phyloP scores from a whole-genome alignment of 2,797 vertebrate genomes.

The Bradypus variegatus region DNA sequence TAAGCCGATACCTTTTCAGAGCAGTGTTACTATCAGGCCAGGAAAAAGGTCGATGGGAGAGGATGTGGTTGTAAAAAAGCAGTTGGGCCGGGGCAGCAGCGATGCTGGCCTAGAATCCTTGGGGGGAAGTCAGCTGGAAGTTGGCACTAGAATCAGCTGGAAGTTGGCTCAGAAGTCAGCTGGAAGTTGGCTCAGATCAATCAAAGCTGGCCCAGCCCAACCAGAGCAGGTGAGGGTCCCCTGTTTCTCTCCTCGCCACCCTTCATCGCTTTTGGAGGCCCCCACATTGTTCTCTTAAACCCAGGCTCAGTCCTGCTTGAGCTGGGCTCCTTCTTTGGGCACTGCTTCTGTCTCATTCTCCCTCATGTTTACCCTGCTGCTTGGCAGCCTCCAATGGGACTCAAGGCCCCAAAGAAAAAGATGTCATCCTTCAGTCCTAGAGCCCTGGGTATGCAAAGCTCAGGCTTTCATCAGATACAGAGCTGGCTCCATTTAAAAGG shows the following conservation, averaged over 20 bases:
- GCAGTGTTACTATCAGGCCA: too few relatives aligned
- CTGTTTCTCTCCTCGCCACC: neutral
- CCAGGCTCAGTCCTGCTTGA: neutral
- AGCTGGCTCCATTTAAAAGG: neutral
- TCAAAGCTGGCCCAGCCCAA: neutral
- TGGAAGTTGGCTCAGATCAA: too few relatives aligned
- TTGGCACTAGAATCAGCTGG: neutral
- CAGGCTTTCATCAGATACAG: neutral
- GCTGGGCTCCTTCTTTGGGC: neutral
- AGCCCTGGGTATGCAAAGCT: neutral
- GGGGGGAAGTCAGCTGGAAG: neutral
- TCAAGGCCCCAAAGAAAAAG: neutral
- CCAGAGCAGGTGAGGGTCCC: neutral
- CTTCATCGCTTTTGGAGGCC: neutral
- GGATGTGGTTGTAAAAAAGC: neutral
- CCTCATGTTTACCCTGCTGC: neutral
- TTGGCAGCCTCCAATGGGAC: neutral
- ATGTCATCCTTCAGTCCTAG: neutral
- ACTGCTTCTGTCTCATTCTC: neutral
- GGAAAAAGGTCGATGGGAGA: too few relatives aligned
- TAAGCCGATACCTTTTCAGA: neutral
- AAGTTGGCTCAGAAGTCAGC: neutral
- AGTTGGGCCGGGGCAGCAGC: neutral
- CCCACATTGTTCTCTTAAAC: neutral
- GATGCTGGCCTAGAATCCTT: neutral